Base-by-base conservation (phyloP, 2,888 invertebrate species). In the Mesorhabditis sp. region DNA sequence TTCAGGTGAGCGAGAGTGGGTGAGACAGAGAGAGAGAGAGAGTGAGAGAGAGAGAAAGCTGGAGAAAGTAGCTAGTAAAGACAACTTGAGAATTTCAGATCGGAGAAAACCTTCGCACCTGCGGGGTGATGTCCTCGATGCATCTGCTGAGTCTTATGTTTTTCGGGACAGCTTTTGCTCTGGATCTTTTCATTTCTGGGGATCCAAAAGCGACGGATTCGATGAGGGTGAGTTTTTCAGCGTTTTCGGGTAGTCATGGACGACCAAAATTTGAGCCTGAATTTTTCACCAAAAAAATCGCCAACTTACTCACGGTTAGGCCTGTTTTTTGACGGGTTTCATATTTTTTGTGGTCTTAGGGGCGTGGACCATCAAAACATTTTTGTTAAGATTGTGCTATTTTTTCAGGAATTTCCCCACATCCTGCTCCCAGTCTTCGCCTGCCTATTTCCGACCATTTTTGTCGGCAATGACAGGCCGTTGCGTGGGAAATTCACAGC, bases 61-160 rank as follows among this genome's bases (percentile, higher is more conserved):
- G 28, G 28, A 50, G 7, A 13, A 13, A 13, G 7, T 10, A 50
- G 58, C n/a, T 50, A 50, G 7, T 50, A 10, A 50, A 50, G n/a
- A 50, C n/a, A 50, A 50, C 7, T 50, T 50, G 10, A 1, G 28
- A 28, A 28, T 13, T 50, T 50, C 58, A 50, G 58, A 50, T 50
- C n/a, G 58, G 58, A n/a, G 58, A 50, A 50, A 50, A 50, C n/a
- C 58, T 50, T 10, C 58, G 58, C 58, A 50, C 58, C n/a, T 50
- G 58, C n/a, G 58, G 10, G 7, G 10, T 50, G n/a, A 50, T 50
- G 58, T 50, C 58, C 58, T 50, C 58, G 58, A 10, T 50, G 7
- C 58, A 50, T 50, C 58, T 50, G 58, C 58, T 50, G 58, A 50
- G 10, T 13, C n/a, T 50, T 10, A 50, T 50, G 7, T 50, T 50